These are phyloP conservation scores for Heterohyrax brucei DNA, from an alignment of 2,797 vertebrate species.

Conservation along the genomic window DNA sequence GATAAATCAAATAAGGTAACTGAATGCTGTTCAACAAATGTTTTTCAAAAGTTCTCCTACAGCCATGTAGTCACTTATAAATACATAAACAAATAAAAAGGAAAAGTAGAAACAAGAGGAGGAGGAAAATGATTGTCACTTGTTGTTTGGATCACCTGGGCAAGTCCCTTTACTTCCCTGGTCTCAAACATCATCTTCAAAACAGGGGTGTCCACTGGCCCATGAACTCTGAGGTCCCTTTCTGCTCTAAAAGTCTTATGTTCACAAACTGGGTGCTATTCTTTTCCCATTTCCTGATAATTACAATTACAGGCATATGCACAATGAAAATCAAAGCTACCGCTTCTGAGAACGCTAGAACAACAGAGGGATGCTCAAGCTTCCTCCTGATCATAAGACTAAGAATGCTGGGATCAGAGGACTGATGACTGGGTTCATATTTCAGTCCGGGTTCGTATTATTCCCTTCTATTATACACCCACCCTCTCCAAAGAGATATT, in stretches of 20 bases:
- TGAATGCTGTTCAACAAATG: neutral
- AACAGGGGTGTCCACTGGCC: neutral
- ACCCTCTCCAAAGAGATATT: neutral
- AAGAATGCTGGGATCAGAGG: neutral
- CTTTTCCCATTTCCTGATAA: neutral
- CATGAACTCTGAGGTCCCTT: neutral
- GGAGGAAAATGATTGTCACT: neutral
- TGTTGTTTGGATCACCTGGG: neutral
- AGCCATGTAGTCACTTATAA: neutral
- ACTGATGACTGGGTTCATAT: fast-evolving
- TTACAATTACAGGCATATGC: neutral
- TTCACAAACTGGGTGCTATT: neutral
- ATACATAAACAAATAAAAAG: conserved; percentile 14
- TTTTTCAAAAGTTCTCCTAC: neutral
- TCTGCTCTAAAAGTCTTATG: neutral
- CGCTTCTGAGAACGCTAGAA: fast-evolving
- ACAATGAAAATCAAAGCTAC: neutral
- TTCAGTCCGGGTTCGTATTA: neutral
- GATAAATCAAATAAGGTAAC: conserved; percentile 35
- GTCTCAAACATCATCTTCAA: neutral
- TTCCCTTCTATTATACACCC: neutral
- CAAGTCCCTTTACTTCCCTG: neutral
- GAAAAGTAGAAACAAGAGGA: neutral
- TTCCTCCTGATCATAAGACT: too few relatives aligned
- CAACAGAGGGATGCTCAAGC: fast-evolving